Evolutionary conservation across 2,888 invertebrate genomes (phyloP).

Genomic region (Gerris lacustris): DNA sequence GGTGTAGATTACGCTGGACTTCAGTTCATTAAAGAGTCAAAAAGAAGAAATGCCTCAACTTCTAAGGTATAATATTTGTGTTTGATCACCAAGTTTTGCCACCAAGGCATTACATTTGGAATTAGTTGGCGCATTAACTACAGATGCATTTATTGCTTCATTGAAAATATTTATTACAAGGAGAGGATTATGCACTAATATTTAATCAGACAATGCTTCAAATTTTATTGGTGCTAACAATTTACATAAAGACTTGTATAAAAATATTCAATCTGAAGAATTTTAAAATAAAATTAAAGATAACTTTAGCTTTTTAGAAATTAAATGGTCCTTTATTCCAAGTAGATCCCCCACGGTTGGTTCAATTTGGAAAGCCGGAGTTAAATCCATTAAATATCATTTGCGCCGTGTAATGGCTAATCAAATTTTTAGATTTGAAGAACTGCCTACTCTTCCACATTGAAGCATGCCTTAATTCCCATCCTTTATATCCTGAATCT

Average conservation of each 20-base stretch:
- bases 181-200: conserved; percentile 9
- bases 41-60: not conserved
- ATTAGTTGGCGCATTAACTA: conserved; percentile 1
- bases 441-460: conserved; percentile 18
- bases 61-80: conserved; percentile 8
- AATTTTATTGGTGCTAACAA: conserved; percentile 14
- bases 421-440: conserved; percentile 11
- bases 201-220: conserved; percentile 14
- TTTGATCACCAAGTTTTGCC: conserved; percentile 12
- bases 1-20: conserved; percentile 16
- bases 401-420: conserved; percentile 12
- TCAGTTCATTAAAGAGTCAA: not conserved
- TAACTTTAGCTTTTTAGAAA: not conserved
- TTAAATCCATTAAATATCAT: conserved; percentile 16
- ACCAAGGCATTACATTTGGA: conserved; percentile 16
- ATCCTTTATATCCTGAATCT: too few species aligned
- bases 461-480: too few species aligned
- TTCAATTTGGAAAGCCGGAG: conserved; percentile 17
- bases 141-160: conserved; percentile 7
- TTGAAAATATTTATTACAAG: conserved; percentile 9
- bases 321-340: conserved; percentile 18
- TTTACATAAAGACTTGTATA: not conserved
- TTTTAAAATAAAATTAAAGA: not conserved
- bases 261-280: not conserved
- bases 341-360: conserved; percentile 17